These are phyloP conservation scores for Hylyphantes graminicola DNA, from an alignment of 1,140 invertebrate genomes.

Conservation along the genomic window DNA sequence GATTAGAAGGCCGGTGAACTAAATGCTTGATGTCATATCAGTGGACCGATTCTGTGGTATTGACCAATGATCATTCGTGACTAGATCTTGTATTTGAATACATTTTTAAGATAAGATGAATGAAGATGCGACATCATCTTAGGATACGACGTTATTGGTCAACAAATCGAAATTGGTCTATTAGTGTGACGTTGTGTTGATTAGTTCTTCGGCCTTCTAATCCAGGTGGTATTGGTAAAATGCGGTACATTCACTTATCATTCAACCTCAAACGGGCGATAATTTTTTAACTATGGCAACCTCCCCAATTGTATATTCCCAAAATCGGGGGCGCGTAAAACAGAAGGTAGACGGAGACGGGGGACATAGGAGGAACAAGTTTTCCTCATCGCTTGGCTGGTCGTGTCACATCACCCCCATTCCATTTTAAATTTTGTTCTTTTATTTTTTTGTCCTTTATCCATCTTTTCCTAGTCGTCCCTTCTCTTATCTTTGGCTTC, in stretches of 20 bases:
- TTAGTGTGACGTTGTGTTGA: no score
- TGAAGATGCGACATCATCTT: no score
- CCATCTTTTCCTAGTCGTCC: background rate
- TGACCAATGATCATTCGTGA: no score
- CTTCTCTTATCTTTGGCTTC: conserved; percentile 6
- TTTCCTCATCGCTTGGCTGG: conserved; percentile 36
- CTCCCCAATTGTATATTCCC: background rate
- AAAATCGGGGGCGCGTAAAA: conserved; percentile 35
- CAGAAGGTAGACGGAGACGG: conserved; percentile 1
- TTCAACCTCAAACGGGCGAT: conserved; percentile 6
- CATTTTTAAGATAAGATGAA: no score
- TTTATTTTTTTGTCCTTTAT: conserved; percentile 7
- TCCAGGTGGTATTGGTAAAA: no score
- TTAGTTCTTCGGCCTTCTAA: no score
- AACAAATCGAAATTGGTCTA: no score
- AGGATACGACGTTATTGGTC: no score
- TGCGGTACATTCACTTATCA: background rate
- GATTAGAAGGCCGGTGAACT: no score
- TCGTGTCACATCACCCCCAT: conserved; percentile 34
- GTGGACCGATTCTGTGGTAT: no score
- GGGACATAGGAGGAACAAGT: conserved; percentile 33
- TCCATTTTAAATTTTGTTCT: background rate
- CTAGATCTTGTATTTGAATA: no score
- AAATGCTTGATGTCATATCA: no score
- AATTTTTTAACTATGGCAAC: conserved; percentile 6